phyloP scores from a whole-genome alignment of 2,888 invertebrate genomes.

The Chironomus riparius region DNA sequence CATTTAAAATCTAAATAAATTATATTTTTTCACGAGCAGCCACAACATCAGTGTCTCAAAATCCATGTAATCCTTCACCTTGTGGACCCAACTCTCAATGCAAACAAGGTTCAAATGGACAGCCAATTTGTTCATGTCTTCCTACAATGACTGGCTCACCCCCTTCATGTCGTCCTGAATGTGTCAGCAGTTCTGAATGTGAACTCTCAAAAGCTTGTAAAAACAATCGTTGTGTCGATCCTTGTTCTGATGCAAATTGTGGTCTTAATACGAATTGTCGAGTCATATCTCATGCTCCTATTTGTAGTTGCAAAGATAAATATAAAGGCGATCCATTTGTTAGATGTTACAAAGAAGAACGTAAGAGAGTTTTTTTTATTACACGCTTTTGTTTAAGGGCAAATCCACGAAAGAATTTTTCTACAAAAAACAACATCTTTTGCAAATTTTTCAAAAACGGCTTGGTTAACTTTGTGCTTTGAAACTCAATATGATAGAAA shows the following conservation, averaged over 20 bases:
- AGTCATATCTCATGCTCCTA: conserved; percentile 69
- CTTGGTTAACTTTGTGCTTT: too few relatives aligned
- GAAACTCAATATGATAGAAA: too few relatives aligned
- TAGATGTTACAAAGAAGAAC: conserved; percentile 49
- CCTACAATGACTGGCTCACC: conserved; percentile 55
- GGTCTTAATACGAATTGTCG: conserved; percentile 57
- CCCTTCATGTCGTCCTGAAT: conserved; percentile 64
- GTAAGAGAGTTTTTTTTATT: conserved; percentile 38
- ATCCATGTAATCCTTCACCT: conserved; percentile 68
- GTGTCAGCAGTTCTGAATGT: conserved; percentile 64
- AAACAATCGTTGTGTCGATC: conserved; percentile 61
- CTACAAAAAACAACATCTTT: too few relatives aligned
- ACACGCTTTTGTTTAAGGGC: too few relatives aligned
- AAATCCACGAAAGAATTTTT: too few relatives aligned
- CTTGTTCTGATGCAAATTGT: conserved; percentile 52
- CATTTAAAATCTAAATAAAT: neutral
- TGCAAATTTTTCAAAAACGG: too few relatives aligned
- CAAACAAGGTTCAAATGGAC: conserved; percentile 52
- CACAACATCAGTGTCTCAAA: conserved; percentile 29
- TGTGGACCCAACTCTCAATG: conserved; percentile 79
- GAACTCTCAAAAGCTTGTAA: conserved; percentile 56
- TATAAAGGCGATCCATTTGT: conserved; percentile 62
- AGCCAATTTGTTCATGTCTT: conserved; percentile 63
- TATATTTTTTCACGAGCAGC: neutral
- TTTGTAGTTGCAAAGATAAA: conserved; percentile 58